Evolutionary conservation across 2,797 vertebrate genomes (phyloP), one percentile per base, ranked within the genome.

Genomic region (Sciaenops ocellatus): DNA sequence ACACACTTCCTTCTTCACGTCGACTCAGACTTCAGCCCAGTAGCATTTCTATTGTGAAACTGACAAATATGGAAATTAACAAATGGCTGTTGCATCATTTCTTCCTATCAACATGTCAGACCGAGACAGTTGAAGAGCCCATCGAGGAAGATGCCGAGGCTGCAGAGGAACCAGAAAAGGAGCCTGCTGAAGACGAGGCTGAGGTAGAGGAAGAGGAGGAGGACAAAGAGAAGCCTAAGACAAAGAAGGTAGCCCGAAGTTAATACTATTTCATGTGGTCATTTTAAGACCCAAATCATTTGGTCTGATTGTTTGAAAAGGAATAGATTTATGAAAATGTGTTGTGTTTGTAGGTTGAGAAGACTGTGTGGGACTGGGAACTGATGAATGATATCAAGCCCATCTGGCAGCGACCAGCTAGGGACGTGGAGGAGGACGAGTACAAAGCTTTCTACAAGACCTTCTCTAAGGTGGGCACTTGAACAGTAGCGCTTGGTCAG

Each of bases 321-420:
- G 34, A 44, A 44, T 44, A 44, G 0, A 4, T 38, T 34, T 44
- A 15, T 72, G 0, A 48, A 41, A 38, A 20, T 44, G 6, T 61
- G 0, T 71, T n/a, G 2, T 47, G 42, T 2, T 54, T 73, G 6
- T 76, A 99, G 98, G 98, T 99, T 85, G 97, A 99, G 90, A 99
- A 99, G 93, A 99, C 98, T 0, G 97, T 99, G 72, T 99, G 98
- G 98, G 98, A 99, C 69, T 99, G 98, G 98, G 98, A 99, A 76
- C 96, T 99, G 74, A 99, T 99, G 98, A 99, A 99, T 80, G 98
- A 99, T 61, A 99, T 99, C 87, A 99, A 99, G 92, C 98, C 98
- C 15, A 99, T 99, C 93, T 99, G 98, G 98, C 97, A 99, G 94
- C 97, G 98, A 83, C 96, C 94, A 12, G 96, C 97, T 9, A 99